Conservation (phyloP, 2,888 invertebrate species). For the Nomada hirtipes region DNA sequence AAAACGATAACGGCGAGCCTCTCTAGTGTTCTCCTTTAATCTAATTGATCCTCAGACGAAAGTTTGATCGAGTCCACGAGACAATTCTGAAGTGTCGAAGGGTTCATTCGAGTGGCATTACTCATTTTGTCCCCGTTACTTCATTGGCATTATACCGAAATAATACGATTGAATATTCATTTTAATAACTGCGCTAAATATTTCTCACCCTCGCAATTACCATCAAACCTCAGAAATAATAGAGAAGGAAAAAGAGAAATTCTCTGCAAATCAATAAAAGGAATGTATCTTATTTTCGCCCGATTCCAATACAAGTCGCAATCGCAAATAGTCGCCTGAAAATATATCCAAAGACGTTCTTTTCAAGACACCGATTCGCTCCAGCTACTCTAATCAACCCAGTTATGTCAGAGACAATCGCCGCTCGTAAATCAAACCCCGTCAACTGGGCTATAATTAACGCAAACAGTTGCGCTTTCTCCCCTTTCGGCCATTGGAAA, state of each 20-base stretch:
- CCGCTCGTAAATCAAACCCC: constrained; percentile 56
- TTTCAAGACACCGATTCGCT: constrained; percentile 24
- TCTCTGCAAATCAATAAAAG: no score
- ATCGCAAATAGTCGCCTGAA: constrained; percentile 3
- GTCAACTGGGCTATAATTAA: constrained; percentile 35
- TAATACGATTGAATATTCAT: no score
- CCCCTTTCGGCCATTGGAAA: constrained; percentile 8
- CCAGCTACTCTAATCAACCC: constrained; percentile 52
- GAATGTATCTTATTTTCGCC: background rate
- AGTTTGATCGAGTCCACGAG: constrained; percentile 60
- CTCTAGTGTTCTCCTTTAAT: constrained; percentile 53
- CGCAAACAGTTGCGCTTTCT: constrained; percentile 41
- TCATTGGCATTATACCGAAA: no score
- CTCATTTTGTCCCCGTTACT: background rate
- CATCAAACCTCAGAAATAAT: no score
- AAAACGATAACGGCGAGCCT: constrained; percentile 64
- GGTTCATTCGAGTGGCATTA: background rate
- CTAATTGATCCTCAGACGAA: constrained; percentile 53
- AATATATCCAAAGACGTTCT: constrained; percentile 1
- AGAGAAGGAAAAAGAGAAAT: no score
- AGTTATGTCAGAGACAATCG: constrained; percentile 60
- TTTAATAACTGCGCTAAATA: no score
- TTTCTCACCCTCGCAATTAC: no score
- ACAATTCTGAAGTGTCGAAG: constrained; percentile 4
- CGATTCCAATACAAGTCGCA: constrained; percentile 10